A percentile compares a stretch with the other conserved stretches of the same genome.
Conservation (phyloP, 2,888 invertebrate genomes). For the Himalopsyche anomala region DNA sequence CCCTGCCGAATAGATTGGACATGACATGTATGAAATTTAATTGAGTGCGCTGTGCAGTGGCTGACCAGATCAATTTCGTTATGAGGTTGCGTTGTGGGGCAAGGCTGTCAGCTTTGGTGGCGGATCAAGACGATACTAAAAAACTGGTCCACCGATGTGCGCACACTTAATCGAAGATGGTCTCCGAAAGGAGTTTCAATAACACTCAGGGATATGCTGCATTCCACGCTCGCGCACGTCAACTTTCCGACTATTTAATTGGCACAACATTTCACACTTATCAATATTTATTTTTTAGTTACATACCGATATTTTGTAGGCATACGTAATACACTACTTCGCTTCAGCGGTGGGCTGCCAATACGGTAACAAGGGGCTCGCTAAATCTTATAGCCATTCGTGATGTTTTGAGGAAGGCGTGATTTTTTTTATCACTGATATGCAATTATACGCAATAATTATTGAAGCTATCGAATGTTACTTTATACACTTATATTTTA, state of each 20-base stretch:
- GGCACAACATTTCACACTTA: neutral
- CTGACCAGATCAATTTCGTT: slow-evolving; percentile 11
- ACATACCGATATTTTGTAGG: too few species aligned
- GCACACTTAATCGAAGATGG: neutral
- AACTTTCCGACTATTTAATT: neutral
- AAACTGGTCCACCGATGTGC: neutral
- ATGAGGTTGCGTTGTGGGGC: neutral
- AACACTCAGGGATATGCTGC: neutral
- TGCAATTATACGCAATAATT: too few species aligned
- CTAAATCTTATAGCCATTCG: too few species aligned
- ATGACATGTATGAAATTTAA: neutral
- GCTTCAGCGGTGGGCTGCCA: too few species aligned
- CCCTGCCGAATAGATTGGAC: neutral
- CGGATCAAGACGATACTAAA: slow-evolving; percentile 9
- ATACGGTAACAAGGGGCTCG: too few species aligned
- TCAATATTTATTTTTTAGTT: too few species aligned
- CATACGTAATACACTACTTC: too few species aligned
- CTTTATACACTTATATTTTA: too few species aligned
- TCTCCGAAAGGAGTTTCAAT: slow-evolving; percentile 1
- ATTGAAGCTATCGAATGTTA: too few species aligned
- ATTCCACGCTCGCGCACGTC: neutral
- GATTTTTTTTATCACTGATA: too few species aligned
- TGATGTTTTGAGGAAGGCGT: too few species aligned
- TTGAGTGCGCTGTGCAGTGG: neutral
- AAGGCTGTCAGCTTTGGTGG: neutral